Conservation (phyloP, 53 echinoderm and acorn worm species). For the Echinometra lucunter region DNA sequence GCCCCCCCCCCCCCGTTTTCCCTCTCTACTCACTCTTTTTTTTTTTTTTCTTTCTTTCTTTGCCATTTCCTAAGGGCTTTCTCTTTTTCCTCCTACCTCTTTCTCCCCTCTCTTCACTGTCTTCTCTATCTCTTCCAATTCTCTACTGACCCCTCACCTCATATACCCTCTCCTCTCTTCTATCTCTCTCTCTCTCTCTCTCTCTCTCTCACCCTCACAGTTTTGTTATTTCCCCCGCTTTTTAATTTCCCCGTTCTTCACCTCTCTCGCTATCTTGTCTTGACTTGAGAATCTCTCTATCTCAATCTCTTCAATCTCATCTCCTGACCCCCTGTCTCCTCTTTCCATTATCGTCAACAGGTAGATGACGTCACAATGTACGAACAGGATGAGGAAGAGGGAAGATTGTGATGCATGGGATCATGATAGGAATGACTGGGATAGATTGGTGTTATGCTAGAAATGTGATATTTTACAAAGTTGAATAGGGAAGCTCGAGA, state of each 20-base stretch:
- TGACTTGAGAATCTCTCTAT: background rate
- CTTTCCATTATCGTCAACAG: background rate
- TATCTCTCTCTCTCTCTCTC: background rate
- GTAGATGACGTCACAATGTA: background rate
- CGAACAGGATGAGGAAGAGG: background rate
- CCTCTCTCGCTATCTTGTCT: background rate
- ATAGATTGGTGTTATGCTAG: background rate
- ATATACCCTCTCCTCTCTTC: background rate
- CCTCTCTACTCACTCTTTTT: background rate
- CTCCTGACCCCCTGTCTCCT: slow-evolving; percentile 2
- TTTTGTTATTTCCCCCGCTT: background rate
- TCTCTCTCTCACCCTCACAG: background rate
- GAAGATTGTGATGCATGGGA: background rate
- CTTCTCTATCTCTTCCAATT: background rate
- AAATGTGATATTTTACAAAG: too few species aligned
- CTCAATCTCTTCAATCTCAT: background rate
- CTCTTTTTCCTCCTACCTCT: background rate
- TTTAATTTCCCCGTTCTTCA: too few species aligned
- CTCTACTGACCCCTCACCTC: background rate
- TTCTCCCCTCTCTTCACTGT: background rate
- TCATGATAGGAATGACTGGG: background rate
- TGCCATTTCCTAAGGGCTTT: too few species aligned
- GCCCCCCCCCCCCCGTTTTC: background rate
- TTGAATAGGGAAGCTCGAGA: too few species aligned
- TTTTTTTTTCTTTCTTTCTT: background rate